Percentiles rank a stretch among this genome's conserved stretches.
These are phyloP conservation scores for Phymatocera aterrima DNA, from an alignment of 2,888 invertebrate species.

Conservation along the genomic window DNA sequence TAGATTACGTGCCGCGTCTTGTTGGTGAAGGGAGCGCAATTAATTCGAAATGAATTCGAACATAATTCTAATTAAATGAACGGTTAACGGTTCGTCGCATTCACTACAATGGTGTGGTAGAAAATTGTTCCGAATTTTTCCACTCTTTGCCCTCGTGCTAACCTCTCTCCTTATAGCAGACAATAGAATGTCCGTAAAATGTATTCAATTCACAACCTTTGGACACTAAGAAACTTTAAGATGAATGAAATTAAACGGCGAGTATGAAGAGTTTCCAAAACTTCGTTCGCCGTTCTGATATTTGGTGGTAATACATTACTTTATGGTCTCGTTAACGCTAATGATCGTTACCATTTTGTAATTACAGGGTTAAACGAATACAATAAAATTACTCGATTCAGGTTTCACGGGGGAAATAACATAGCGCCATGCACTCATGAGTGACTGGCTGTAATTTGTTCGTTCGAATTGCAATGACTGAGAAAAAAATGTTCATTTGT, in stretches of 20 bases:
- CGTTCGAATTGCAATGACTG: neutral
- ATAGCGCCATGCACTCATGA: neutral
- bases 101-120: neutral
- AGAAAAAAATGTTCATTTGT: neutral
- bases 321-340: slow-evolving; percentile 8
- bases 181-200: neutral
- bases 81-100: neutral
- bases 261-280: neutral
- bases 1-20: slow-evolving; percentile 5
- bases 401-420: neutral
- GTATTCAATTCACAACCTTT: neutral
- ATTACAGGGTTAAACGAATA: slow-evolving; percentile 17
- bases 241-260: slow-evolving; percentile 9
- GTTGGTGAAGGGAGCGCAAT: neutral
- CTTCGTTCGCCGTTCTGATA: neutral
- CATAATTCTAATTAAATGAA: slow-evolving; percentile 7
- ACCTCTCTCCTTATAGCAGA: neutral
- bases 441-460: slow-evolving; percentile 26
- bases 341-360: slow-evolving; percentile 13
- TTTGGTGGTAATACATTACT: slow-evolving; percentile 1
- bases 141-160: neutral
- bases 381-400: neutral
- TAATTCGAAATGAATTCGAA: slow-evolving; percentile 22
- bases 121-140: neutral
- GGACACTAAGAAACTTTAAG: neutral